phyloP scores from a whole-genome alignment of 2,888 invertebrate genomes.

The Caprella mutica region DNA sequence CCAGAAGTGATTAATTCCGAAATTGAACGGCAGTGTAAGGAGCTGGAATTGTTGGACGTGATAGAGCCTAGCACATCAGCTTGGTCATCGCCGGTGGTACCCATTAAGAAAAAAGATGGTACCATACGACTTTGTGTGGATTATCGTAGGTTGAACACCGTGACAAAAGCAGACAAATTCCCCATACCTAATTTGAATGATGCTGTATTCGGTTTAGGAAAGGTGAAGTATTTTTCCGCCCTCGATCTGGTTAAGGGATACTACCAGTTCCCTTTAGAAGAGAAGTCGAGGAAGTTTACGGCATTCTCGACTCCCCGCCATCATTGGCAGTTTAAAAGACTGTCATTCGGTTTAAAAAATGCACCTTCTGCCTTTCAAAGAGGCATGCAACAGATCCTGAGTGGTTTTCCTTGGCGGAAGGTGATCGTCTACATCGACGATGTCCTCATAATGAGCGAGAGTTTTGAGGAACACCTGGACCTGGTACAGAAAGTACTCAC shows the following conservation, averaged over 20 bases:
- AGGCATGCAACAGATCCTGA: not conserved
- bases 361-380: slow-evolving; percentile 1
- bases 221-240: slow-evolving; percentile 2
- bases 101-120: not conserved
- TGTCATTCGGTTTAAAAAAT: not conserved
- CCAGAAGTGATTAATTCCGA: no score
- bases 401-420: not conserved
- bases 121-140: slow-evolving; percentile 5
- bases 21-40: no score
- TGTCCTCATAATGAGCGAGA: not conserved
- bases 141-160: not conserved
- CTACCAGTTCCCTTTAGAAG: not conserved
- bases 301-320: not conserved
- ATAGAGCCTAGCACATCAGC: no score
- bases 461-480: not conserved
- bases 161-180: not conserved
- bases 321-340: not conserved
- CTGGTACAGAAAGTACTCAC: not conserved
- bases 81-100: not conserved
- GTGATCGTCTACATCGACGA: not conserved
- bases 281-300: not conserved
- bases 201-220: slow-evolving; percentile 4
- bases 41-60: no score
- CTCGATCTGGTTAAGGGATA: not conserved
- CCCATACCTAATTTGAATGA: not conserved